Base-by-base conservation (phyloP, 2,888 invertebrate genomes). In the Iphiclides podalirius region DNA sequence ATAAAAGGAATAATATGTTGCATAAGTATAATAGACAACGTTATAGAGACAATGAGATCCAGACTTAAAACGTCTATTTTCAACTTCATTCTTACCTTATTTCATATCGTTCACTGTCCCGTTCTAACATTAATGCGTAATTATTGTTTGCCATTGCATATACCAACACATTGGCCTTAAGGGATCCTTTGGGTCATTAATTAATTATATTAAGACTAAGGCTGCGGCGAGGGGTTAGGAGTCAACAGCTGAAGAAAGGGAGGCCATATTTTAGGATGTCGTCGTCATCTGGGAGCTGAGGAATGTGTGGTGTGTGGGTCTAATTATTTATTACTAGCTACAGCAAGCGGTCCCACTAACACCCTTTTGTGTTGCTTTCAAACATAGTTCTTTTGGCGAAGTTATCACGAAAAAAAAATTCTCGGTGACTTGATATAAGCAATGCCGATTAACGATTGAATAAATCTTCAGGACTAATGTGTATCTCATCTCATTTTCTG, bases 181-280 rank as follows among this genome's bases (percentile, higher is more conserved):
- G 75, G 70, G 75, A 65, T 73, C 45, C 41, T 41, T 54, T 52
- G 61, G 82, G 85, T 87, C 88, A 89, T 87, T 86, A 85, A 88
- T 89, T 89, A 89, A 89, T 89, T 88, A 88, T 79, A 76, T 76
- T 72, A 74, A 74, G 73, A 73, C 73, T 65, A 63, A 61, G 58
- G 64, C 66, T 58, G 66, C 64, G 69, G 65, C 60, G 54, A 60
- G 58, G 71, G 75, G 71, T 70, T 60, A 64, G 68, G 68, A 72
- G 72, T 75, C 71, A 70, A 70, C 75, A 68, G 70, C 73, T 77
- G 76, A 84, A 82, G 84, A 79, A 82, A 83, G 84, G 85, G 79
- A 67, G 67, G 74, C 80, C 71, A 80, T 82, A 82, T 85, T 84
- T 83, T 84, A 86, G 86, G 85, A 86, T 72, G 81, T 73, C 73